These are phyloP conservation scores for Melipona quadrifasciata DNA, from an alignment of 1,140 invertebrate species.

Conservation along the genomic window DNA sequence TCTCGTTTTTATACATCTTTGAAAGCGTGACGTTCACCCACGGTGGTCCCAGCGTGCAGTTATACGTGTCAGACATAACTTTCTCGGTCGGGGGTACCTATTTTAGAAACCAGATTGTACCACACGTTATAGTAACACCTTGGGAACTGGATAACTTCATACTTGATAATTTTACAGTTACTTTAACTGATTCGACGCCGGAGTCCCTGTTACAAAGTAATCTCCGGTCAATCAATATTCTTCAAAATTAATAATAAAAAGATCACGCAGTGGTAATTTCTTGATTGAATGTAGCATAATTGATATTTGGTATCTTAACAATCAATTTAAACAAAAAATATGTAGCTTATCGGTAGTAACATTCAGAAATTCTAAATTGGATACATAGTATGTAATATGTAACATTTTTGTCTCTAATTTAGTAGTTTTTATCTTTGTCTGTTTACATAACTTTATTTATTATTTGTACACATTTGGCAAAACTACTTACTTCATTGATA, in stretches of 20 bases:
- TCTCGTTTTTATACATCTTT: constrained; percentile 89
- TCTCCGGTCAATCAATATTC: background rate
- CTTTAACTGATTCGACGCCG: no score
- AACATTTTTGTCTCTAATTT: no score
- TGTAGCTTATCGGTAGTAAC: no score
- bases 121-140: background rate
- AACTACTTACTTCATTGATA: no score
- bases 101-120: background rate
- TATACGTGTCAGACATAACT: constrained; percentile 85
- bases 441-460: no score
- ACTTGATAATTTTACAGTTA: background rate
- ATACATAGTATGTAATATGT: no score
- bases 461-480: no score
- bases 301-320: background rate
- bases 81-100: constrained; percentile 86
- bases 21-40: constrained; percentile 86
- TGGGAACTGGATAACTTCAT: background rate
- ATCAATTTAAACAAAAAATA: background rate
- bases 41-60: constrained; percentile 87
- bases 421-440: no score
- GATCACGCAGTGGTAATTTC: background rate
- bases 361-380: no score
- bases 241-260: background rate
- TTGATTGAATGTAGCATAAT: background rate
- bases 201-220: background rate